phyloP scores from a whole-genome alignment of 2,888 invertebrate genomes.

The Napeogenes sylphis region DNA sequence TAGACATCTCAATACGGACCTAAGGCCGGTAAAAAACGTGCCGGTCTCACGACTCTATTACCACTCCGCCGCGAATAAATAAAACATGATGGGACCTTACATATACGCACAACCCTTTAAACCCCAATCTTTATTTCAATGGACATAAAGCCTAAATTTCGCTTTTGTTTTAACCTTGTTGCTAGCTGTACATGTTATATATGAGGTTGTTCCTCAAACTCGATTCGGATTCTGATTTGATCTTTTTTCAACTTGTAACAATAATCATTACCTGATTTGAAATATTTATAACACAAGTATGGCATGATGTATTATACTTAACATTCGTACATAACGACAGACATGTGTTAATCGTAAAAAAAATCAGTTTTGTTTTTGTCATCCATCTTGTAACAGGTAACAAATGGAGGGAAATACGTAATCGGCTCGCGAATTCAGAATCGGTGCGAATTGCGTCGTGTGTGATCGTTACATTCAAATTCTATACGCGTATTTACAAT shows the following conservation, averaged over 20 bases:
- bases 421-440: constrained; percentile 20
- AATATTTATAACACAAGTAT: constrained; percentile 24
- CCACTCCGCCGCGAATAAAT: constrained; percentile 73
- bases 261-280: constrained; percentile 26
- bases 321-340: not conserved
- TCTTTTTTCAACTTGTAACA: constrained; percentile 38
- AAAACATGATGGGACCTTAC: constrained; percentile 77
- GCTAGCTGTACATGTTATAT: constrained; percentile 24
- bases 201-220: constrained; percentile 69
- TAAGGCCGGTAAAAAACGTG: constrained; percentile 71
- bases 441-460: constrained; percentile 26
- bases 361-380: constrained; percentile 4
- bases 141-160: constrained; percentile 24
- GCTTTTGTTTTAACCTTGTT: constrained; percentile 9
- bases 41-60: constrained; percentile 75
- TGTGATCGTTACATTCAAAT: constrained; percentile 33
- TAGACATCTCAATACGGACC: constrained; percentile 72
- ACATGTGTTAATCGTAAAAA: not conserved
- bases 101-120: constrained; percentile 30
- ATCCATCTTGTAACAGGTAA: no score
- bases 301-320: constrained; percentile 15
- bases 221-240: constrained; percentile 68
- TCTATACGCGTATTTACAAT: constrained; percentile 32
- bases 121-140: constrained; percentile 27
- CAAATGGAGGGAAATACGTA: not conserved